A percentile compares a stretch with the other conserved stretches of the same genome.
phyloP scores from a whole-genome alignment of 2,888 invertebrate genomes.

The Drosophila aldrichi region DNA sequence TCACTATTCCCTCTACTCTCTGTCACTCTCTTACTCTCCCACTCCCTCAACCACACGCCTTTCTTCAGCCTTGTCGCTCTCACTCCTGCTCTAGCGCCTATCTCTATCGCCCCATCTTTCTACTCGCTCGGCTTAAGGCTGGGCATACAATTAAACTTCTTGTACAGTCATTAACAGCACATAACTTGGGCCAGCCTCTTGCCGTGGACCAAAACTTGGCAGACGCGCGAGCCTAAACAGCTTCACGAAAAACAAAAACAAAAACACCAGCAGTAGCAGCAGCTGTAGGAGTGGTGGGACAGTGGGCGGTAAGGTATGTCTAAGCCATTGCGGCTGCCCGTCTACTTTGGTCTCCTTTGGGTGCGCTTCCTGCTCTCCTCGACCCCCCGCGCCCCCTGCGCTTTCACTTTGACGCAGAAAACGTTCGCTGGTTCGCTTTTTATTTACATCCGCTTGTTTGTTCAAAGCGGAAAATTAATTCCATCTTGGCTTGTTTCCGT shows the following conservation, averaged over 20 bases:
- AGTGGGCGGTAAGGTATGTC: constrained; percentile 19
- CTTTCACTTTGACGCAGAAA: constrained; percentile 62
- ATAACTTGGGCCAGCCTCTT: constrained; percentile 67
- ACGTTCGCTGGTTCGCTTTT: constrained; percentile 68
- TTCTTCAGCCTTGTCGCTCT: neutral
- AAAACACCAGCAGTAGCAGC: constrained; percentile 1
- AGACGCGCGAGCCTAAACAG: constrained; percentile 56
- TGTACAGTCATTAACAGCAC: constrained; percentile 81
- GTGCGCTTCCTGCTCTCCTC: neutral
- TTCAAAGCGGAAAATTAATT: constrained; percentile 85
- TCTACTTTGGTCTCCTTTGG: constrained; percentile 28
- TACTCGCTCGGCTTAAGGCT: constrained; percentile 36
- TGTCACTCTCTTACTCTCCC: constrained; percentile 8
- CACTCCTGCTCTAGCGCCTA: neutral
- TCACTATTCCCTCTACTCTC: constrained; percentile 10
- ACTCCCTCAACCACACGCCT: neutral
- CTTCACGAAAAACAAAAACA: constrained; percentile 26
- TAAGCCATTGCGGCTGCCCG: constrained; percentile 64
- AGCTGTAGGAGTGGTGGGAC: neutral
- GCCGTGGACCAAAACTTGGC: constrained; percentile 69
- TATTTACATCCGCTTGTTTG: constrained; percentile 85
- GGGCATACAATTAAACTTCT: constrained; percentile 80
- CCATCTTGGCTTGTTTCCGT: constrained; percentile 85
- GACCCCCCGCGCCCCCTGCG: neutral
- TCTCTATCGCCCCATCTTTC: constrained; percentile 16